Evolutionary conservation across 1,140 invertebrate genomes (phyloP), one percentile per base, ranked within the genome.

Genomic region (Colletes latitarsis): DNA sequence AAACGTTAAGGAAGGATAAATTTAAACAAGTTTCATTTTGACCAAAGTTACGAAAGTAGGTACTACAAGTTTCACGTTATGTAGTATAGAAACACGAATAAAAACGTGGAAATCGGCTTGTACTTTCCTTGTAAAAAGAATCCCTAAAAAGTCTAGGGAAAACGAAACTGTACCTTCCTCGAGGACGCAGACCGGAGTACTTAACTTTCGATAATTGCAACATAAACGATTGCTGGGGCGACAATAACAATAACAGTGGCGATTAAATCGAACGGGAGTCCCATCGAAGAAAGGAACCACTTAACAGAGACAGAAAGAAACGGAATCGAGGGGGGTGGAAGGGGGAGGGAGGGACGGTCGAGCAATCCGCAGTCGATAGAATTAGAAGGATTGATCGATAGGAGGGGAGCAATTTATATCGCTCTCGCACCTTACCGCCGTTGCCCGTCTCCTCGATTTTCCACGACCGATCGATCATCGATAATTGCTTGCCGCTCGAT

Each of bases 401-500:
- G 6, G 6, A 15, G 21, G 52, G 14, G 39, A 39, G 49, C n/a
- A 52, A 70, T 70, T 69, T 77, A 46, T 41, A 77, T 69, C 64
- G 8, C 8, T 4, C 15, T 60, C 12, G 17, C 55, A 52, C 21
- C 55, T 78, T 72, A 63, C 41, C 43, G 9, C 41, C 43, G 9
- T 12, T 19, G 41, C 1, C 15, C 10, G 58, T n/a, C 77, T 64
- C 49, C 14, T 17, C 69, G 68, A 72, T 79, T 79, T 66, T 57
- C 10, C 30, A 30, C 69, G 49, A 62, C 30, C 57, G 39, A 73
- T 79, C 77, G 77, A 79, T 75, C 78, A 53, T 67, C 72, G 78
- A 80, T 80, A 80, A 80, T 80, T 80, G 78, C 62, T 62, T 52
- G 78, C 53, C 70, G 77, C 17, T 53, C 77, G 77, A 58, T 73